Base-by-base conservation (phyloP, 2,888 invertebrate genomes). In the Cantharis lateralis region DNA sequence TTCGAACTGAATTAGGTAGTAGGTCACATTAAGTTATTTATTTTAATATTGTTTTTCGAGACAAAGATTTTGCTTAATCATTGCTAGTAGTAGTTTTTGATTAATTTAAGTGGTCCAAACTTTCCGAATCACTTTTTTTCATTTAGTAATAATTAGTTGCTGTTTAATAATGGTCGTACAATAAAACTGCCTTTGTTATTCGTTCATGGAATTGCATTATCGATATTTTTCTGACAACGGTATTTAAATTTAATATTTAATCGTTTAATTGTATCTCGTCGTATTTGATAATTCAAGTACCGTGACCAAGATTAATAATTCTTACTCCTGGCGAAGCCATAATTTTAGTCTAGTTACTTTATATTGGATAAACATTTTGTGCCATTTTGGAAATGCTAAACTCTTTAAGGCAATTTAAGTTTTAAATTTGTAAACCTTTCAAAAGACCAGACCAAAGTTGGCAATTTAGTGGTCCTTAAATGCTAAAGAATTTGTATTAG, bases 61-160 rank as follows among this genome's bases (percentile, higher is more conserved):
- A 66, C 64, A 66, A 66, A 66, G 24, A 16, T 48, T 48, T 73
- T 70, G 74, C 74, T 74, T 63, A 74, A 74, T 74, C 74, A 74
- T 74, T 32, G 64, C 28, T 64, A 26, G 73, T 73, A 73, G 73
- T 73, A 68, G 68, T 68, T 73, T 74, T 32, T 74, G 74, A 74
- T 74, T 74, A 74, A 74, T 74, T 74, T 69, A 26, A 69, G 20
- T 69, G 26, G 26, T 26, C 69, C 20, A 69, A 26, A 28, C 15
- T 69, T 69, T 68, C 13, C 32, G 69, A 28, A 28, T 69, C 69
- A 15, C 7, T 69, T 32, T 26, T 24, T 69, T 69, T 69, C n/a
- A 20, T 66, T 66, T 66, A 66, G 20, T 24, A 66, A 66, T 20
- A 20, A 66, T 24, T 24, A 18, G 64, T 20, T 66, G 24, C 64